These are phyloP conservation scores for Rhineura floridana DNA, from an alignment of 2,113 vertebrate species.

Conservation along the genomic window DNA sequence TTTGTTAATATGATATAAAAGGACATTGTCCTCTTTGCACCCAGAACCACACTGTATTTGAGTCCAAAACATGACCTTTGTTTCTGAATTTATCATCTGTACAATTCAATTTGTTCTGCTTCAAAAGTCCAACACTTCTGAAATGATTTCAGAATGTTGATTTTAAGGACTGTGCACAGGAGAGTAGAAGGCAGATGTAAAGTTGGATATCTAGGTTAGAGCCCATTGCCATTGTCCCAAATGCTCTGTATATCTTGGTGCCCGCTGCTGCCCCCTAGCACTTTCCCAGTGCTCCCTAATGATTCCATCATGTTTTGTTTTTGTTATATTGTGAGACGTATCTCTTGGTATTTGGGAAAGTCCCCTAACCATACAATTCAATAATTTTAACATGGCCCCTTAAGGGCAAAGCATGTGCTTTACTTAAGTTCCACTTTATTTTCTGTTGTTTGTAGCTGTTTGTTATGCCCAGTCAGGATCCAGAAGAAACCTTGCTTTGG, in stretches of 20 bases:
- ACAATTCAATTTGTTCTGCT: slow-evolving; percentile 43
- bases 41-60: slow-evolving; percentile 8
- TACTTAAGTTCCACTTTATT: no score
- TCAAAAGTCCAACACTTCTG: slow-evolving; percentile 16
- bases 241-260: background rate
- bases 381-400: background rate
- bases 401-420: background rate
- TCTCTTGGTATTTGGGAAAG: background rate
- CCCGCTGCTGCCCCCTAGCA: background rate
- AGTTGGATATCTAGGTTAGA: background rate
- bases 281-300: background rate
- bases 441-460: no score
- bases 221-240: background rate
- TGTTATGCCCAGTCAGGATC: no score
- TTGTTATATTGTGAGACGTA: background rate
- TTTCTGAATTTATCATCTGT: slow-evolving; percentile 27
- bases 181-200: background rate
- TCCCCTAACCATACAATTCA: background rate
- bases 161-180: background rate
- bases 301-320: background rate
- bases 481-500: background rate
- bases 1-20: slow-evolving; percentile 9
- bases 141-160: background rate
- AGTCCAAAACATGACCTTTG: background rate
- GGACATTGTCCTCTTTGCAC: slow-evolving; percentile 18